phyloP scores from a whole-genome alignment of 2,113 vertebrate species.

The Blennius ocellaris region DNA sequence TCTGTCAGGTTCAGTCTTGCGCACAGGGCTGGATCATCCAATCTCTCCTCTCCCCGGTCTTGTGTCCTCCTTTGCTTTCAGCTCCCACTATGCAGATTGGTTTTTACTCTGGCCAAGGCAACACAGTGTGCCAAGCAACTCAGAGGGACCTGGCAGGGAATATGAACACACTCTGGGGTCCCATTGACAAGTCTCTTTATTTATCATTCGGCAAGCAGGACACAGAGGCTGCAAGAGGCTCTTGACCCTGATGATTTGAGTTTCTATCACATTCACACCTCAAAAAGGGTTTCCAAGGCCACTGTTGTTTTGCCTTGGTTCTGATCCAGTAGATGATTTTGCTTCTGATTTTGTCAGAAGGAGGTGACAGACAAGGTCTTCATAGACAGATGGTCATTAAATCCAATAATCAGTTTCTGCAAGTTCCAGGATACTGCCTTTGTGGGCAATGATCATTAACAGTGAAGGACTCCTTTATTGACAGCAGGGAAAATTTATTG shows the following conservation, averaged over 20 bases:
- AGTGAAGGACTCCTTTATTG: conserved; percentile 64
- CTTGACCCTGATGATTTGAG: conserved; percentile 59
- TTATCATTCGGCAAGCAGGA: conserved; percentile 49
- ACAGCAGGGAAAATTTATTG: conserved; percentile 52
- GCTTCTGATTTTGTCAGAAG: conserved; percentile 56
- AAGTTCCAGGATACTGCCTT: conserved; percentile 54
- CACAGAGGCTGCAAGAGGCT: conserved; percentile 56
- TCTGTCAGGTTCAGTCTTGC: conserved; percentile 20
- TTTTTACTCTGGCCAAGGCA: conserved; percentile 60
- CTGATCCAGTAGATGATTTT: conserved; percentile 47
- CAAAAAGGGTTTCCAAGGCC: conserved; percentile 21
- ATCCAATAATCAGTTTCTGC: conserved; percentile 76
- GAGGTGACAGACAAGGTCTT: conserved; percentile 67
- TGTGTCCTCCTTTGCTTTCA: conserved; percentile 40
- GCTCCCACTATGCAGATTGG: conserved; percentile 62
- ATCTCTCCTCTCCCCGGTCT: conserved; percentile 35
- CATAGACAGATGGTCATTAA: conserved; percentile 79
- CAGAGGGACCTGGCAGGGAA: conserved; percentile 65
- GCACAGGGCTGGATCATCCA: conserved; percentile 38
- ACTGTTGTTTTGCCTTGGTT: conserved; percentile 53
- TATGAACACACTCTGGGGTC: conserved; percentile 61
- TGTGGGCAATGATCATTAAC: conserved; percentile 60
- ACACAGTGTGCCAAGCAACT: conserved; percentile 52
- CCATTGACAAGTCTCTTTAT: conserved; percentile 69
- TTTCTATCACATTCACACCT: conserved; percentile 27